Conservation (phyloP, 2,797 vertebrate genomes). For the Cirrhinus mrigala region DNA sequence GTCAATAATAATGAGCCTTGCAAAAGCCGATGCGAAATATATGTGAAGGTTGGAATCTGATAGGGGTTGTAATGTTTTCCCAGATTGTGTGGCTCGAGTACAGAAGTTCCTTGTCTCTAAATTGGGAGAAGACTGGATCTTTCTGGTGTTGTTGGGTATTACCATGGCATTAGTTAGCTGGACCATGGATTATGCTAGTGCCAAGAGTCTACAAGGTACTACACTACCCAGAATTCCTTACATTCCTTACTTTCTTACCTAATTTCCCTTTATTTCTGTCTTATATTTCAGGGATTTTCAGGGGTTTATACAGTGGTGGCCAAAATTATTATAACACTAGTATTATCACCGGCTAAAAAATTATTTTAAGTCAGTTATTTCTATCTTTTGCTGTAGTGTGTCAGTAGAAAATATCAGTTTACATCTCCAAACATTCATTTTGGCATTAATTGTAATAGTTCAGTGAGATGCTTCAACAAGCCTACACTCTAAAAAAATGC, state of each 20-base stretch:
- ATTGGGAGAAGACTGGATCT: constrained; percentile 97
- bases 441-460: no score
- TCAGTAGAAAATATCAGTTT: no score
- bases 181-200: constrained; percentile 95
- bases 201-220: constrained; percentile 92
- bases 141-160: constrained; percentile 91
- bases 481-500: no score
- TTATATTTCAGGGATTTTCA: neutral
- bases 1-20: constrained; percentile 69
- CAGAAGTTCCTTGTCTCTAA: constrained; percentile 86
- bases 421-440: no score
- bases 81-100: constrained; percentile 85
- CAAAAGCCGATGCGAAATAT: neutral
- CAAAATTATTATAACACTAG: no score
- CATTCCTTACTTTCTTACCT: neutral
- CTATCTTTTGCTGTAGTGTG: no score
- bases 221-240: constrained; percentile 3
- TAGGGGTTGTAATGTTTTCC: constrained; percentile 28
- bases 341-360: no score
- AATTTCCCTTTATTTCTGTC: neutral
- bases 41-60: neutral
- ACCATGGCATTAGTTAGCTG: constrained; percentile 98
- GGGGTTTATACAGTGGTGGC: no score
- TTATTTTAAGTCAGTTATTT: no score
- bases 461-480: no score